Evolutionary conservation across 1,140 invertebrate species (phyloP).

Genomic region (Linepithema humile): DNA sequence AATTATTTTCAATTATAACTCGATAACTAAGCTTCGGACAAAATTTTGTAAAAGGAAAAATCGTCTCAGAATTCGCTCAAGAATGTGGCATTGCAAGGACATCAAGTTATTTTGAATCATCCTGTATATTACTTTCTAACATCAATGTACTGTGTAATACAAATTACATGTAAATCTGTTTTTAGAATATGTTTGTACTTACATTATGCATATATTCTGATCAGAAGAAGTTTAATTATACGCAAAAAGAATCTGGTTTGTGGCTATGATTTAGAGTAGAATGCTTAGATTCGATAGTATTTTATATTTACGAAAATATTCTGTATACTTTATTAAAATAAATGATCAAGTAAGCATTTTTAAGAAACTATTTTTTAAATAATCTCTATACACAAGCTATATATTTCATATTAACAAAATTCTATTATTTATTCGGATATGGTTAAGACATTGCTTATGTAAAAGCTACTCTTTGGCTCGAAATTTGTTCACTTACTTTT

Average conservation of each 20-base stretch:
- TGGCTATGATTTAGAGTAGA: conserved; percentile 76
- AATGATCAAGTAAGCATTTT: background rate
- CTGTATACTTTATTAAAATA: background rate
- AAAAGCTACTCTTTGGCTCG: conserved; percentile 66
- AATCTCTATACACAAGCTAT: too few relatives aligned
- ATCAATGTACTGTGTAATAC: too few relatives aligned
- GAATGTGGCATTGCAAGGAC: too few relatives aligned
- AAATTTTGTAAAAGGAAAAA: too few relatives aligned
- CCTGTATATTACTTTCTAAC: too few relatives aligned
- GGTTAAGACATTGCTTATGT: conserved; percentile 67
- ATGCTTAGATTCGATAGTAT: conserved; percentile 75
- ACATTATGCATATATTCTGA: conserved; percentile 73
- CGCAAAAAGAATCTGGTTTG: conserved; percentile 62
- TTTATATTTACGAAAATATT: too few relatives aligned
- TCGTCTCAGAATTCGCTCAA: too few relatives aligned
- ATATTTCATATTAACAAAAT: too few relatives aligned
- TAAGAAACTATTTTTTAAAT: background rate
- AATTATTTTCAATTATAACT: too few relatives aligned
- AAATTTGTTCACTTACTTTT: conserved; percentile 74
- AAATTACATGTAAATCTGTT: background rate
- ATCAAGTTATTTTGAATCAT: too few relatives aligned
- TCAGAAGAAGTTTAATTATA: conserved; percentile 65
- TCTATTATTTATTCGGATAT: conserved; percentile 65
- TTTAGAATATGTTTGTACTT: conserved; percentile 76
- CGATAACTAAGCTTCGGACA: too few relatives aligned